phyloP scores from a whole-genome alignment of 2,113 vertebrate genomes.

The Bungarus multicinctus region DNA sequence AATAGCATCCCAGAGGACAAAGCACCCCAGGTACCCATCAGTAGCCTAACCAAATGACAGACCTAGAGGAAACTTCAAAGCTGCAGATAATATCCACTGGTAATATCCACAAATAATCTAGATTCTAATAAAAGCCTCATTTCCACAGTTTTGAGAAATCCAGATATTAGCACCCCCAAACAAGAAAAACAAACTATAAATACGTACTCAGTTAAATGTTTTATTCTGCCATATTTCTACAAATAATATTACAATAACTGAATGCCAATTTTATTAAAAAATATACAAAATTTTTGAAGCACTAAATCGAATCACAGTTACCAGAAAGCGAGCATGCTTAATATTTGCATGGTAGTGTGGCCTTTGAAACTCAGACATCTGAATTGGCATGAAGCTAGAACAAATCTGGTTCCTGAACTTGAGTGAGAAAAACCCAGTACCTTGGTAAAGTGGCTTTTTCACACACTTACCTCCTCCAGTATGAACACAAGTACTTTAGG shows the following conservation, averaged over 20 bases:
- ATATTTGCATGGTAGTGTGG: background rate
- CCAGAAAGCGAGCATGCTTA: background rate
- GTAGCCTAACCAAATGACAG: slow-evolving; percentile 69
- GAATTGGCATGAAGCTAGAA: background rate
- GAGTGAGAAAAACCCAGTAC: background rate
- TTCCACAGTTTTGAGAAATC: slow-evolving; percentile 54
- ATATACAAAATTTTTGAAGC: background rate
- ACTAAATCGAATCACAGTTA: background rate
- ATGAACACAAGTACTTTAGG: background rate
- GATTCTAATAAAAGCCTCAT: slow-evolving; percentile 42
- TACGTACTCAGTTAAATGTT: slow-evolving; percentile 38
- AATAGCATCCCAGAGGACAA: slow-evolving; percentile 68
- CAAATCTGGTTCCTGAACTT: background rate
- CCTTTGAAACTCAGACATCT: background rate
- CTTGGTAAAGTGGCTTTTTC: background rate
- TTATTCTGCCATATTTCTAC: background rate
- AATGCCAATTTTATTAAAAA: background rate
- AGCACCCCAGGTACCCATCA: slow-evolving; percentile 68
- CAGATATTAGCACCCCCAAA: slow-evolving; percentile 45
- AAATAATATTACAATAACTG: background rate
- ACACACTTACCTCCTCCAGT: background rate
- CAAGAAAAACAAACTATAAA: slow-evolving; percentile 11
- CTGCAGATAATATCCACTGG: slow-evolving; percentile 63
- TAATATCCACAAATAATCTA: slow-evolving; percentile 66
- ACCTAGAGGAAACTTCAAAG: slow-evolving; percentile 74